Base-by-base conservation (phyloP, 2,113 vertebrate genomes). In the Steatornis caripensis region DNA sequence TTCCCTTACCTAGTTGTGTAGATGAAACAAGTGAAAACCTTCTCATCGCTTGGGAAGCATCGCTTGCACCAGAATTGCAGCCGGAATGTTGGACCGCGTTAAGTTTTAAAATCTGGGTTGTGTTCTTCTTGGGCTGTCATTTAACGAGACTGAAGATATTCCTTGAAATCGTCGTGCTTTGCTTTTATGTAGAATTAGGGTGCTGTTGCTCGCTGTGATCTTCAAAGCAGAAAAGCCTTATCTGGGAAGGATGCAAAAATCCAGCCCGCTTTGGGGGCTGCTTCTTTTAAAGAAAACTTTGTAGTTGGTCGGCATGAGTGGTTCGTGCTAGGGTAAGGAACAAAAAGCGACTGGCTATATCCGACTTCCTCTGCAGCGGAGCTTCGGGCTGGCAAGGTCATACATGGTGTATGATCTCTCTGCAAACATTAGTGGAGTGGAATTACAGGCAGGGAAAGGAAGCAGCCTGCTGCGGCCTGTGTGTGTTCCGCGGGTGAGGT, bases 221-320 rank as follows among this genome's bases (percentile, higher is more conserved):
- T 17, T 34, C 41, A 15, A 61, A 64, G 16, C 4, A 39, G 51
- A 60, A 46, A 30, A 23, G 6, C 6, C 6, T 0, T 16, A 16
- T 9, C 15, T 36, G 58, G 49, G 65, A 36, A 43, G 19, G 72
- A 16, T 41, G n/a, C 17, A 34, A 18, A 58, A 89, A 14, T 7
- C 11, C 39, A 37, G 3, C 55, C 4, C 2, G 2, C 22, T n/a
- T 34, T 32, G 18, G 15, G 21, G 15, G 1, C 29, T 89, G 19
- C 29, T 37, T 53, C 21, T 22, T 71, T 61, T 30, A 15, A 15
- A 5, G 32, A 43, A 61, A 61, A 11, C n/a, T 32, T 43, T 13
- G 8, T 34, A 17, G 41, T n/a, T 48, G 37, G 15, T 20, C 10
- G 10, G 21, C 6, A 0, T 2, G 12, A 60, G 21, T 17, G 6